Evolutionary conservation across 2,113 vertebrate genomes (phyloP).

Genomic region (Opisthocomus hoazin): DNA sequence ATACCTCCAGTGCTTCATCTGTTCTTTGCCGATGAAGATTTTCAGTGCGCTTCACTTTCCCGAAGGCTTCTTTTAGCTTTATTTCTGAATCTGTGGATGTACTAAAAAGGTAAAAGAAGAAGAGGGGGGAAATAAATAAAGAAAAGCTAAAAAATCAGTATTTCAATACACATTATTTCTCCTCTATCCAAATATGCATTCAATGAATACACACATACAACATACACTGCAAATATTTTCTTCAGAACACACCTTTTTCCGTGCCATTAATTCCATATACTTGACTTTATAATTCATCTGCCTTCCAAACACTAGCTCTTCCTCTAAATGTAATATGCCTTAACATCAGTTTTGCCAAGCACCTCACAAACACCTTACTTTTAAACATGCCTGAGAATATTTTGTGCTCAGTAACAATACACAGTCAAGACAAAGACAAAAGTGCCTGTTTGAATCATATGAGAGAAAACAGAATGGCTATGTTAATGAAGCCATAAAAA

Average conservation of each 20-base stretch:
- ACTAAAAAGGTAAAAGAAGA: conserved; percentile 46
- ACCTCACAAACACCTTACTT: background rate
- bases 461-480: background rate
- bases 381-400: background rate
- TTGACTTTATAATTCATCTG: background rate
- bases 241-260: background rate
- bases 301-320: background rate
- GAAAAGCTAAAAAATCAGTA: background rate
- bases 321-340: background rate
- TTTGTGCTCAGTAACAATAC: background rate
- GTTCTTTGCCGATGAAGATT: conserved; percentile 28
- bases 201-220: background rate
- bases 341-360: background rate
- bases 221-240: background rate
- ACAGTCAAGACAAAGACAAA: background rate
- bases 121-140: background rate
- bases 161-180: background rate
- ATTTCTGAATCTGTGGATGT: background rate
- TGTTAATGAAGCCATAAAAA: background rate
- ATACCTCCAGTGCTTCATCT: conserved; percentile 64
- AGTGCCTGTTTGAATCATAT: background rate
- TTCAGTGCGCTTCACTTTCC: conserved; percentile 12
- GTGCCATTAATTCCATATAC: background rate
- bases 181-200: background rate
- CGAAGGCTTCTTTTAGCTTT: conserved; percentile 24